Evolutionary conservation across 2,888 invertebrate species (phyloP).

Genomic region (Zhuqinia jingwanae): DNA sequence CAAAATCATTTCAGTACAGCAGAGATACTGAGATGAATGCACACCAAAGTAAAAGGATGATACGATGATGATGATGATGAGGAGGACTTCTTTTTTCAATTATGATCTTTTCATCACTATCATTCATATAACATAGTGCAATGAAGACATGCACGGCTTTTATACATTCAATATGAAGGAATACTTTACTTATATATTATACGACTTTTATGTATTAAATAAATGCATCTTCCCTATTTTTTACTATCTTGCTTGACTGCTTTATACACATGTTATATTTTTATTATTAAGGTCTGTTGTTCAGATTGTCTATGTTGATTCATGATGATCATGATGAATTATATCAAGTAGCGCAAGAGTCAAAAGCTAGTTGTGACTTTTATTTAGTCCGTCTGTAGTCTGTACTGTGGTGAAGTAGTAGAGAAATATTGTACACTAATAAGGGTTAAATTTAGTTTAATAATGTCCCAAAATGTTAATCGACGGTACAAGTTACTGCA

Average conservation of each 20-base stretch:
- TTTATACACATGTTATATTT: slow-evolving; percentile 24
- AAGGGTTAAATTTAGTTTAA: no score
- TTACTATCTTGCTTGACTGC: slow-evolving; percentile 59
- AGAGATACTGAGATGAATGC: neutral
- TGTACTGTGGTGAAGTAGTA: no score
- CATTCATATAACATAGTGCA: neutral
- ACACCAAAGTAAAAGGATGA: slow-evolving; percentile 20
- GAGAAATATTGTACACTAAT: no score
- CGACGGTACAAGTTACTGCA: no score
- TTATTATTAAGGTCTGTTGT: slow-evolving; percentile 22
- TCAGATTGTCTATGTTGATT: neutral
- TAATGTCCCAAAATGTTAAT: no score
- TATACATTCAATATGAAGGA: neutral
- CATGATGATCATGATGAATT: slow-evolving; percentile 53
- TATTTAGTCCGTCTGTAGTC: neutral
- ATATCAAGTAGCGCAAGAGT: slow-evolving; percentile 18
- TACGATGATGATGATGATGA: slow-evolving; percentile 28
- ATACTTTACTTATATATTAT: slow-evolving; percentile 11
- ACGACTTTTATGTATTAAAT: neutral
- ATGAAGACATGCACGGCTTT: neutral
- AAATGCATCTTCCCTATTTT: slow-evolving; percentile 59
- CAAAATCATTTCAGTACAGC: slow-evolving; percentile 37
- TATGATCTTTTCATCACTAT: slow-evolving; percentile 52
- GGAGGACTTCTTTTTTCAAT: slow-evolving; percentile 58
- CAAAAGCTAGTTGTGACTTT: no score